These are phyloP conservation scores for Helostoma temminkii DNA, from an alignment of 2,797 vertebrate genomes.

Conservation along the genomic window DNA sequence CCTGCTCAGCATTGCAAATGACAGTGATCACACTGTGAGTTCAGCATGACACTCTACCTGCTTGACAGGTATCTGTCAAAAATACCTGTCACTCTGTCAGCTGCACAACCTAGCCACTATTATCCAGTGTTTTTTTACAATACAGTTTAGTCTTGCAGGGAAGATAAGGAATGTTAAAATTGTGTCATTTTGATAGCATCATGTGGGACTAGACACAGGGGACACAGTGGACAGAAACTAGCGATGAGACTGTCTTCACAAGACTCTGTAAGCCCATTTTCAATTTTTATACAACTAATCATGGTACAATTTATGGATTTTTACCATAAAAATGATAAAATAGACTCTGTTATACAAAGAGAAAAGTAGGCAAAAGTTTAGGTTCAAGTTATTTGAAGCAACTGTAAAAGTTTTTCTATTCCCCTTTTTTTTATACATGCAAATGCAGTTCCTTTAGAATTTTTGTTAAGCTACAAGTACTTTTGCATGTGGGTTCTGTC, in stretches of 20 bases:
- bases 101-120: constrained; percentile 41
- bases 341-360: background rate
- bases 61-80: constrained; percentile 71
- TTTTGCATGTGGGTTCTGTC: constrained; percentile 18
- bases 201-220: background rate
- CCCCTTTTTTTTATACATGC: constrained; percentile 43
- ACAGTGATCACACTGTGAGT: constrained; percentile 64
- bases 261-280: background rate
- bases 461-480: constrained; percentile 24
- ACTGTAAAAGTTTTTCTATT: constrained; percentile 23
- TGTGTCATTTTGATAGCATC: constrained; percentile 32
- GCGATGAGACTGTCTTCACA: background rate
- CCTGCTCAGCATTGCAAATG: constrained; percentile 74
- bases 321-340: background rate
- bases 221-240: constrained; percentile 3
- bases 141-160: constrained; percentile 22
- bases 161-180: constrained; percentile 17
- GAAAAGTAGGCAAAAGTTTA: constrained; percentile 6
- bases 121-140: constrained; percentile 26
- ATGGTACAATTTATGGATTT: constrained; percentile 1
- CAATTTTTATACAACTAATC: background rate
- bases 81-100: constrained; percentile 65
- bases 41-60: constrained; percentile 56
- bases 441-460: constrained; percentile 41
- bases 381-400: too few species aligned